Base-by-base conservation (phyloP, 2,113 vertebrate genomes). In the Gymnobelideus leadbeateri region DNA sequence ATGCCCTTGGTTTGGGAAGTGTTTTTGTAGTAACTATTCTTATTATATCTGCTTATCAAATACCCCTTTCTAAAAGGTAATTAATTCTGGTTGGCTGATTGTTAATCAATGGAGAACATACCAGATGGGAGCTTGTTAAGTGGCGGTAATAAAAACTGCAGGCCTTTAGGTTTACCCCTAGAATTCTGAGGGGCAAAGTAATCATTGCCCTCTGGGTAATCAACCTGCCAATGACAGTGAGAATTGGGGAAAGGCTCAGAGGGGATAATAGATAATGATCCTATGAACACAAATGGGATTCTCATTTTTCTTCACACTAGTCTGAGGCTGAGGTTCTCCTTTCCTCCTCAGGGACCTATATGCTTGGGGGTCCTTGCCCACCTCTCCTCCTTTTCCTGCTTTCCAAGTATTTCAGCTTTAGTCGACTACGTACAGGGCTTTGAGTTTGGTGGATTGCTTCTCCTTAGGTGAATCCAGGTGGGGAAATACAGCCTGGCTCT, bases 401-500 rank as follows among this genome's bases (percentile, higher is more conserved):
- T 97, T 97, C 54, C 94, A 94, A 61, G 94, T 93, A 53, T 89
- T 52, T 21, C 6, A 94, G 91, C 49, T 95, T 96, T 95, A 92
- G 54, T 94, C 19, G 51, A 61, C 90, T 96, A 94, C 93, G 43
- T 51, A 92, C 37, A 91, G 92, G 95, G 53, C 46, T 89, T 14
- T 93, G 37, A 53, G 49, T 49, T 98, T 92, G 95, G 52, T 89
- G 84, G 91, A 47, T 8, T 3, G 14, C 16, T 53, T 94, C 94
- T 46, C 49, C 46, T 90, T 91, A 55, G 61, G 37, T 77, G 8
- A 96, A 93, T 97, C 91, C 90, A 96, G 93, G 94, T 97, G 91
- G 91, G 95, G 92, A 96, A 77, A 96, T 96, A 47, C 95, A 96
- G 89, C 26, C 55, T 98, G 89, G 31, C 96, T 97, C 95, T 97